These are phyloP conservation scores for Hemibagrus guttatus DNA, from an alignment of 2,797 vertebrate species.

Conservation along the genomic window DNA sequence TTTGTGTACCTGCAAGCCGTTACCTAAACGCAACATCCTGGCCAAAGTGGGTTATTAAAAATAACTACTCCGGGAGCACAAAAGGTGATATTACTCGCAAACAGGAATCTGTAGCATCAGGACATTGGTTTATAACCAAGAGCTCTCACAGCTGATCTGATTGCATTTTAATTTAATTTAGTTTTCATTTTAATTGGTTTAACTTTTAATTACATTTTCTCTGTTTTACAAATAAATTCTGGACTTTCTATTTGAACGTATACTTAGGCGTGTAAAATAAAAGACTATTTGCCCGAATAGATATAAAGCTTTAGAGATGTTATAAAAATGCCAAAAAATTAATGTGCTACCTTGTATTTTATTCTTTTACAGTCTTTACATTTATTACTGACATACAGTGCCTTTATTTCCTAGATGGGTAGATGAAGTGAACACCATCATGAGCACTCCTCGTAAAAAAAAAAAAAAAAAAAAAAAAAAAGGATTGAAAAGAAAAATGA, in stretches of 20 bases:
- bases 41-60: constrained; percentile 84
- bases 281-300: not conserved
- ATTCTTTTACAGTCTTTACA: not conserved
- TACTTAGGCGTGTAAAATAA: not conserved
- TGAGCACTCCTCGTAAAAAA: not conserved
- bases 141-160: not conserved
- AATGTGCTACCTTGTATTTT: not conserved
- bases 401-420: constrained; percentile 13
- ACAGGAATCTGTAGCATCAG: constrained; percentile 51
- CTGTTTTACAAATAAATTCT: not conserved
- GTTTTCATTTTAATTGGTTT: not conserved
- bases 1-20: constrained; percentile 78
- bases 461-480: not conserved
- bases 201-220: not conserved
- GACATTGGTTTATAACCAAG: constrained; percentile 33
- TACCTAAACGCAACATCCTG: constrained; percentile 79
- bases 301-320: not conserved
- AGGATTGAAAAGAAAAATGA: constrained; percentile 29
- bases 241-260: not conserved
- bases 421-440: constrained; percentile 1
- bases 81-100: constrained; percentile 58
- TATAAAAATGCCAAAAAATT: constrained; percentile 2
- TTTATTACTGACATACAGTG: constrained; percentile 20
- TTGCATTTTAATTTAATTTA: constrained; percentile 9
- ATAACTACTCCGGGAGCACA: constrained; percentile 79